Conservation (phyloP, 2,797 vertebrate species). For the Synanceia verrucosa region DNA sequence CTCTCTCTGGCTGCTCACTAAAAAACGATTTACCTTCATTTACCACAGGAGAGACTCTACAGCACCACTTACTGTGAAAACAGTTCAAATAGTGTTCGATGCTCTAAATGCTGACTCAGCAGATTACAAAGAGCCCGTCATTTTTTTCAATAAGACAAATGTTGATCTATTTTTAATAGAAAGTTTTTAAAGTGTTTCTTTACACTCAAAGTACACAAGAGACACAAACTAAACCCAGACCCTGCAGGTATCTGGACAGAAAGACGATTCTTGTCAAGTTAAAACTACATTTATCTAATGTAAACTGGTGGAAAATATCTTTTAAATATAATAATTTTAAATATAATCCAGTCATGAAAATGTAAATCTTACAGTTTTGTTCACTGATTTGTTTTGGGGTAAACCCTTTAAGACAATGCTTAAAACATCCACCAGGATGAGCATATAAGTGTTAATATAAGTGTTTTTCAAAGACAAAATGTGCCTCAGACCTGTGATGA, state of each 20-base stretch:
- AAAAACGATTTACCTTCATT: slow-evolving; percentile 13
- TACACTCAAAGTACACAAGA: too few species aligned
- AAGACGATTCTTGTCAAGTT: too few species aligned
- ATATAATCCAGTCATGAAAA: too few species aligned
- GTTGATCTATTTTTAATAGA: neutral
- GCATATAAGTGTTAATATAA: neutral
- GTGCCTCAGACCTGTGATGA: slow-evolving; percentile 5
- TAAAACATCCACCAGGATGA: slow-evolving; percentile 13
- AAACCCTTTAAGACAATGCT: neutral
- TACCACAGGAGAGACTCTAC: neutral
- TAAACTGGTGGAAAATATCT: too few species aligned
- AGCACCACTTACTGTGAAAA: neutral
- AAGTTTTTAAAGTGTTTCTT: too few species aligned
- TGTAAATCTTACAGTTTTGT: too few species aligned
- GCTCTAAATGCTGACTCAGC: neutral
- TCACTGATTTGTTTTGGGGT: too few species aligned
- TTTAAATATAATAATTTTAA: too few species aligned
- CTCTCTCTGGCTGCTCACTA: slow-evolving; percentile 7
- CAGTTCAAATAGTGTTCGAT: neutral
- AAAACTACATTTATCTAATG: too few species aligned
- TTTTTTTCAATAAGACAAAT: neutral
- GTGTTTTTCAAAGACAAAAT: slow-evolving; percentile 10
- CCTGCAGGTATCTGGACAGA: too few species aligned
- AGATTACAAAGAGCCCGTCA: neutral
- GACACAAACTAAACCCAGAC: too few species aligned